phyloP scores from a whole-genome alignment of 2,888 invertebrate species.

The Peribatodes rhomboidaria region DNA sequence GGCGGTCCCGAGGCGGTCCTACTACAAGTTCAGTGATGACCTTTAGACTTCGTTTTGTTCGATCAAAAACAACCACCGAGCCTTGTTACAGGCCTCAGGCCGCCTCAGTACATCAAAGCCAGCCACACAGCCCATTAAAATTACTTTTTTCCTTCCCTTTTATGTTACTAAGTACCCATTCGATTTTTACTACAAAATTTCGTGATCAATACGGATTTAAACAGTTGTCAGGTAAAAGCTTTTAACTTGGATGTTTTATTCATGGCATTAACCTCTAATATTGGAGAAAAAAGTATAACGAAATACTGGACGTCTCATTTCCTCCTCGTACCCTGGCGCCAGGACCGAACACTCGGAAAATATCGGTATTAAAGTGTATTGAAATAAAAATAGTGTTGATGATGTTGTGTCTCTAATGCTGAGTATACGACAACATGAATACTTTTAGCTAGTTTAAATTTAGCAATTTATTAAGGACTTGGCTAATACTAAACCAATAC shows the following conservation, averaged over 20 bases:
- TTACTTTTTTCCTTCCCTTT: neutral
- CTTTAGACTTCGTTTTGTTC: too few relatives aligned
- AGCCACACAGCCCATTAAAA: too few relatives aligned
- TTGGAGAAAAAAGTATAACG: conserved; percentile 38
- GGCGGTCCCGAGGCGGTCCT: too few relatives aligned
- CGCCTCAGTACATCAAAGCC: too few relatives aligned
- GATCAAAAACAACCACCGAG: too few relatives aligned
- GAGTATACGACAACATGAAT: too few relatives aligned
- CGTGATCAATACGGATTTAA: conserved; percentile 17
- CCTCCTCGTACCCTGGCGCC: conserved; percentile 37
- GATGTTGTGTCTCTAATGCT: too few relatives aligned
- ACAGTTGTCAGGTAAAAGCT: conserved; percentile 36
- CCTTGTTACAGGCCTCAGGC: too few relatives aligned
- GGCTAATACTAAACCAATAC: too few relatives aligned
- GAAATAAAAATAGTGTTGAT: neutral
- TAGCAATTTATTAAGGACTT: too few relatives aligned
- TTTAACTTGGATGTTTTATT: conserved; percentile 54
- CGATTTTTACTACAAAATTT: conserved; percentile 11
- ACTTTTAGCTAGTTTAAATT: too few relatives aligned
- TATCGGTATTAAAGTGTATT: neutral
- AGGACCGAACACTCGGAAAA: conserved; percentile 22
- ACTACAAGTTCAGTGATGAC: too few relatives aligned
- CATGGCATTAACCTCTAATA: conserved; percentile 40
- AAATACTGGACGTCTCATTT: conserved; percentile 56
- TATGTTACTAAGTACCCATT: neutral